Conservation (phyloP, 2,888 invertebrate genomes). For the Acanthosoma haemorrhoidale region DNA sequence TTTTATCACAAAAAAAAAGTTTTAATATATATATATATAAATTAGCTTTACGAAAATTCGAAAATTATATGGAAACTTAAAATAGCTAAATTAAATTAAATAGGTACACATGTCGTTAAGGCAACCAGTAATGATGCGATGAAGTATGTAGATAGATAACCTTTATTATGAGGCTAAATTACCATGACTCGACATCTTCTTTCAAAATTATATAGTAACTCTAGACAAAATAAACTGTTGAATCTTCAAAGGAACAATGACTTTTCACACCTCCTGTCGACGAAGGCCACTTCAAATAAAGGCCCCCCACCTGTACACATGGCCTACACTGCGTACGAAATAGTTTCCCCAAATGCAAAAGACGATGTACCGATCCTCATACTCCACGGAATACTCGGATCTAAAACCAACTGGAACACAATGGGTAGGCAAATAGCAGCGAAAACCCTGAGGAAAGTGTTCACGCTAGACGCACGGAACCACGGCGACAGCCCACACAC, state of each 20-base stretch:
- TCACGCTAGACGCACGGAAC: slow-evolving; percentile 83
- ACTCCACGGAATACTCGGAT: slow-evolving; percentile 56
- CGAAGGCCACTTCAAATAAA: background rate
- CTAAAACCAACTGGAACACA: slow-evolving; percentile 80
- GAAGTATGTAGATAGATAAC: background rate
- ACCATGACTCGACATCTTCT: slow-evolving; percentile 8
- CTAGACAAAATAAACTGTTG: background rate
- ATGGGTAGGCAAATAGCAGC: slow-evolving; percentile 56
- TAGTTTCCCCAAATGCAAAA: background rate
- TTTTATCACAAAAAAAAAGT: too few relatives aligned
- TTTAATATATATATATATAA: too few relatives aligned
- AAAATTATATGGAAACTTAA: background rate
- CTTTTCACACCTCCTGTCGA: background rate
- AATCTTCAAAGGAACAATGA: background rate
- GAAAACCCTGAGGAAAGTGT: slow-evolving; percentile 50
- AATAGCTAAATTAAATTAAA: background rate
- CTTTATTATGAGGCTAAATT: background rate
- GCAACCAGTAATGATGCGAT: background rate
- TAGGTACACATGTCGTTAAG: background rate
- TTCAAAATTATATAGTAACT: slow-evolving; percentile 13
- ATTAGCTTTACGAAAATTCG: background rate
- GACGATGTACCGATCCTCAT: slow-evolving; percentile 38
- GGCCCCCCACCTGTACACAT: slow-evolving; percentile 4
- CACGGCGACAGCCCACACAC: slow-evolving; percentile 90
- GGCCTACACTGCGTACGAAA: slow-evolving; percentile 24